Base-by-base conservation (phyloP, 2,888 invertebrate genomes). In the Hirtodrosophila alboralis region DNA sequence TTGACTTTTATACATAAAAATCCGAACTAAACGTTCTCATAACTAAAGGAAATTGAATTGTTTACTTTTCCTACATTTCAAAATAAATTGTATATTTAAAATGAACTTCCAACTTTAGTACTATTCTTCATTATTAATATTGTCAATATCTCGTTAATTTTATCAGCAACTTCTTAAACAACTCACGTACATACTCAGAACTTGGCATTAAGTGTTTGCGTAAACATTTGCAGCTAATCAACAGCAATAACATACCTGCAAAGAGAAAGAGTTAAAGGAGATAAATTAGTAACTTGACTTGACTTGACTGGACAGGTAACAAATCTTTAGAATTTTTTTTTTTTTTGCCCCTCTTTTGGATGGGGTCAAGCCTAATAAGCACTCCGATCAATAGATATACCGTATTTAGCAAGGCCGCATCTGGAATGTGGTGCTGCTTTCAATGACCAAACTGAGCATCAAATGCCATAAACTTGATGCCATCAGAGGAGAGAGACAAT, bases 361-460 rank as follows among this genome's bases (percentile, higher is more conserved):
- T 38, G 28, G 21, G 9, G 10, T 5, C 12, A 34, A n/a, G 36
- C 47, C 48, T 47, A 48, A 44, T 30, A 54, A 48, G 38, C 38
- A 26, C 43, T 40, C 36, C 59, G 49, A 31, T 26, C 33, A 23
- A 18, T 33, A 16, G 38, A 23, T 21, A 8, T 23, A 23, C 65
- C 56, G 48, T 79, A 79, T 77, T 76, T 48, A 70, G 79, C 70
- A 78, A 75, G 75, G 77, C 77, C 77, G 49, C 75, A 26, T 56
- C 41, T 28, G 70, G 77, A 78, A 78, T 78, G 77, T 66, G 72
- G 63, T 53, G 71, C 51, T 57, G 59, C 27, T 67, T 57, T 41
- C 52, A 44, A 62, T 66, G 73, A 36, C 70, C 62, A 66, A 56
- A 60, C 43, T 9, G 13, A 30, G 30, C 33, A 38, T 23, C 47